These are phyloP conservation scores for Platypus cylindrus DNA, from an alignment of 2,888 invertebrate species.

Conservation along the genomic window DNA sequence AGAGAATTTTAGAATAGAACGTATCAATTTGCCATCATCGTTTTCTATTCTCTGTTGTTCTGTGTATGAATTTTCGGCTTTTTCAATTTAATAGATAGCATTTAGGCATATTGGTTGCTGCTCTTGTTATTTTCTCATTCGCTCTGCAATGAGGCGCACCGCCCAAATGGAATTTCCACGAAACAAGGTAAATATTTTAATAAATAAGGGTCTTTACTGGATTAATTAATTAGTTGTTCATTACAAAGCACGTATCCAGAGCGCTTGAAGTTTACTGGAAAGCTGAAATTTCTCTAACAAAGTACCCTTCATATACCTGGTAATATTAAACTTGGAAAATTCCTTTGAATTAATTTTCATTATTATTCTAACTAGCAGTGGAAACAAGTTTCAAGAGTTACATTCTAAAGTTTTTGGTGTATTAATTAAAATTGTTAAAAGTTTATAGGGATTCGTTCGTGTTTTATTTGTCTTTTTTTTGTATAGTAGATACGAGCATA, in stretches of 20 bases:
- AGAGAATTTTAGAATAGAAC: too few relatives aligned
- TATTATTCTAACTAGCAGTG: slow-evolving; percentile 15
- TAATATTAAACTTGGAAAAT: slow-evolving; percentile 19
- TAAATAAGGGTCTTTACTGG: slow-evolving; percentile 19
- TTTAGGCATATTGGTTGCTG: too few relatives aligned
- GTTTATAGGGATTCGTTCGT: too few relatives aligned
- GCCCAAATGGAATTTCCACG: slow-evolving; percentile 15
- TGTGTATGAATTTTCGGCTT: too few relatives aligned
- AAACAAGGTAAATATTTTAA: slow-evolving; percentile 18
- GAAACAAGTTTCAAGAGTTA: slow-evolving; percentile 15
- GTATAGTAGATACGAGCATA: too few relatives aligned
- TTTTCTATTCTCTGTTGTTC: too few relatives aligned
- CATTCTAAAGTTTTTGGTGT: slow-evolving; percentile 13
- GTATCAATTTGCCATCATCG: too few relatives aligned
- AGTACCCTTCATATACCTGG: slow-evolving; percentile 18
- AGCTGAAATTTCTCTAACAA: slow-evolving; percentile 19
- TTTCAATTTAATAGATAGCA: too few relatives aligned
- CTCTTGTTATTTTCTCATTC: too few relatives aligned
- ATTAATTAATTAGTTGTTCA: slow-evolving; percentile 20
- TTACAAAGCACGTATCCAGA: slow-evolving; percentile 19
- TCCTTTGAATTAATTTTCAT: slow-evolving; percentile 18
- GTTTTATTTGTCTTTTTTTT: too few relatives aligned
- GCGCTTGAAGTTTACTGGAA: slow-evolving; percentile 18
- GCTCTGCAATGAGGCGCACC: slow-evolving; percentile 6
- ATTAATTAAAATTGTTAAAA: slow-evolving; percentile 15